phyloP scores from a whole-genome alignment of 2,113 vertebrate species.

The Triplophysa rosa region DNA sequence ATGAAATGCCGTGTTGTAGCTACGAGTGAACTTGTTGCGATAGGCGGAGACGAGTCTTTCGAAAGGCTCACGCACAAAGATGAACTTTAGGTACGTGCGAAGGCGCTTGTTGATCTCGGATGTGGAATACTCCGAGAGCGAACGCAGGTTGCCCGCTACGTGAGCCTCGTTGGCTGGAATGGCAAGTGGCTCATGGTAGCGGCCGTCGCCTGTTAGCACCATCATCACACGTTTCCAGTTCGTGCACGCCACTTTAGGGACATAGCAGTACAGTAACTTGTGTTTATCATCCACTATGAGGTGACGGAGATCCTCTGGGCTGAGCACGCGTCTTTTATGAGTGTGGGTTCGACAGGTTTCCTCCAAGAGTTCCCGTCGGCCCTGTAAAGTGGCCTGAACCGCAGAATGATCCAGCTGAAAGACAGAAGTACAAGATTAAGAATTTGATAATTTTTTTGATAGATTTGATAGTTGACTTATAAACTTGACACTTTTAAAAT shows the following conservation, averaged over 20 bases:
- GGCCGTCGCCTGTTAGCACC: constrained; percentile 82
- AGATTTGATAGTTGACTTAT: too few species aligned
- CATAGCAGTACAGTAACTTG: constrained; percentile 92
- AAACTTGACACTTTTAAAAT: too few species aligned
- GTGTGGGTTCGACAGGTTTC: constrained; percentile 80
- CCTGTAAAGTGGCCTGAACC: constrained; percentile 77
- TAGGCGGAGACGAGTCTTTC: constrained; percentile 93
- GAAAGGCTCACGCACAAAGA: constrained; percentile 92
- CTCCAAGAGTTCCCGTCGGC: constrained; percentile 82
- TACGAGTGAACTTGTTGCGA: constrained; percentile 90
- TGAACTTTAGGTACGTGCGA: constrained; percentile 90
- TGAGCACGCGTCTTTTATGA: constrained; percentile 82
- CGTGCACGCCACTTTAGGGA: constrained; percentile 97
- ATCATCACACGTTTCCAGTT: constrained; percentile 97
- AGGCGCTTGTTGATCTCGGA: constrained; percentile 88
- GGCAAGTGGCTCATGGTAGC: constrained; percentile 77
- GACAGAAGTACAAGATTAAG: background rate
- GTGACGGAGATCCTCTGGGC: constrained; percentile 85
- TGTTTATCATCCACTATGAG: constrained; percentile 91
- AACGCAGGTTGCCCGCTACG: constrained; percentile 80
- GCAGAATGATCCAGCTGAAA: constrained; percentile 66
- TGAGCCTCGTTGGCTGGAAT: constrained; percentile 92
- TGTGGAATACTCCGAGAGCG: constrained; percentile 83
- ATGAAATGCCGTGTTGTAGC: constrained; percentile 91
- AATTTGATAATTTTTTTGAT: too few species aligned